These are phyloP conservation scores for Sebastes ruberrimus DNA, from an alignment of 2,797 vertebrate genomes.

Conservation along the genomic window DNA sequence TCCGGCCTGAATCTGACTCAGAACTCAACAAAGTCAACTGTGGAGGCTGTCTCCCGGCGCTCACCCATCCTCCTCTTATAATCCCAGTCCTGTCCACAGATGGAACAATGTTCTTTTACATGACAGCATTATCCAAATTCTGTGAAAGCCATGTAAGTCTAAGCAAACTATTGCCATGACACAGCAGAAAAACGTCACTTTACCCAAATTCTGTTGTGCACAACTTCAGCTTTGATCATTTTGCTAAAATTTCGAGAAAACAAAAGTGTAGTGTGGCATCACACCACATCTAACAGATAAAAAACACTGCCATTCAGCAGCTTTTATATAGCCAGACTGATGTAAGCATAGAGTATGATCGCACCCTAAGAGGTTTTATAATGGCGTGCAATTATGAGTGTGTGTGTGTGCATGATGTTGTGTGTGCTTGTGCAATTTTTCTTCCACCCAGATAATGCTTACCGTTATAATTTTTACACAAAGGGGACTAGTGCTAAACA, in stretches of 20 bases:
- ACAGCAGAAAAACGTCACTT: neutral
- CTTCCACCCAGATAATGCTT: slow-evolving; percentile 60
- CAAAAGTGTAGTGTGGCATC: neutral
- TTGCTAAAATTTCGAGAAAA: neutral
- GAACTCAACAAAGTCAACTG: neutral
- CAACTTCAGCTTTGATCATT: neutral
- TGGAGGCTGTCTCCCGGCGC: slow-evolving; percentile 13
- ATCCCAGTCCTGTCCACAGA: slow-evolving; percentile 38
- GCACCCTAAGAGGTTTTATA: slow-evolving; percentile 42
- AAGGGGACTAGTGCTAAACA: slow-evolving; percentile 50
- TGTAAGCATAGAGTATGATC: slow-evolving; percentile 44
- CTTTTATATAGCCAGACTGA: slow-evolving; percentile 26
- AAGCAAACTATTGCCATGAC: slow-evolving; percentile 25
- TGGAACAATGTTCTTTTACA: slow-evolving; percentile 38
- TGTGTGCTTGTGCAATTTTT: slow-evolving; percentile 37
- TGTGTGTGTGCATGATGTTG: slow-evolving; percentile 1
- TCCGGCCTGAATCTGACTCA: neutral
- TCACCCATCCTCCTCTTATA: slow-evolving; percentile 28
- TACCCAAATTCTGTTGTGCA: neutral
- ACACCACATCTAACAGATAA: neutral
- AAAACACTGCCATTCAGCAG: slow-evolving; percentile 37
- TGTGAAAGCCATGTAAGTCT: slow-evolving; percentile 16
- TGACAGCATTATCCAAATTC: slow-evolving; percentile 19
- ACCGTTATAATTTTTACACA: slow-evolving; percentile 61
- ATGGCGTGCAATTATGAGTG: slow-evolving; percentile 42